phyloP scores from a whole-genome alignment of 2,797 vertebrate genomes.

The Choloepus didactylus region DNA sequence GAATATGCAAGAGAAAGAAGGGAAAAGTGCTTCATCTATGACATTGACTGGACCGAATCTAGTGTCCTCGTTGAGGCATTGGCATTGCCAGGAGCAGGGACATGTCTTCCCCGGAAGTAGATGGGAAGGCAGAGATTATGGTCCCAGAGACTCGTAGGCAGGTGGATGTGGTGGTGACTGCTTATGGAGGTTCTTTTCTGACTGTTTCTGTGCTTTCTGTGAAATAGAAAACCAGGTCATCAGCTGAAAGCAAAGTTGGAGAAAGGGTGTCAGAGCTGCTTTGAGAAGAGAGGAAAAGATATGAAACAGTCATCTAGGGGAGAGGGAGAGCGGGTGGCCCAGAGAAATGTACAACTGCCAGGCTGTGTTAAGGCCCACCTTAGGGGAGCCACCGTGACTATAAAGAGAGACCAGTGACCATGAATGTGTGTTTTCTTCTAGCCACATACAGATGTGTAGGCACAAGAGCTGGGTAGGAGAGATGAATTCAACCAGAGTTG shows the following conservation, averaged over 20 bases:
- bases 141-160: accelerated
- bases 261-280: background rate
- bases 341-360: accelerated
- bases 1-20: background rate
- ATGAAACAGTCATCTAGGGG: accelerated
- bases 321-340: accelerated
- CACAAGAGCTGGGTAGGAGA: background rate
- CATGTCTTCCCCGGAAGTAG: background rate
- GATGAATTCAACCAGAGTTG: background rate
- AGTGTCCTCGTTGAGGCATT: accelerated
- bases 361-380: background rate
- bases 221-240: background rate
- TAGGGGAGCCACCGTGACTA: accelerated
- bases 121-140: accelerated
- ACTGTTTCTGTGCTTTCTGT: accelerated
- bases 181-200: accelerated
- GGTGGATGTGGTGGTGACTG: accelerated
- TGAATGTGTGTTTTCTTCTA: accelerated
- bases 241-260: accelerated
- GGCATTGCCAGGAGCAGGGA: background rate
- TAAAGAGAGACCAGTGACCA: accelerated
- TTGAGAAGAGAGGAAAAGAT: no score
- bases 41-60: accelerated
- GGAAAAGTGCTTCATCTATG: accelerated
- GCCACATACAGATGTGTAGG: accelerated